Evolutionary conservation across 1,140 invertebrate genomes (phyloP), one percentile per base, ranked within the genome.

Genomic region (Drosophila tristis): DNA sequence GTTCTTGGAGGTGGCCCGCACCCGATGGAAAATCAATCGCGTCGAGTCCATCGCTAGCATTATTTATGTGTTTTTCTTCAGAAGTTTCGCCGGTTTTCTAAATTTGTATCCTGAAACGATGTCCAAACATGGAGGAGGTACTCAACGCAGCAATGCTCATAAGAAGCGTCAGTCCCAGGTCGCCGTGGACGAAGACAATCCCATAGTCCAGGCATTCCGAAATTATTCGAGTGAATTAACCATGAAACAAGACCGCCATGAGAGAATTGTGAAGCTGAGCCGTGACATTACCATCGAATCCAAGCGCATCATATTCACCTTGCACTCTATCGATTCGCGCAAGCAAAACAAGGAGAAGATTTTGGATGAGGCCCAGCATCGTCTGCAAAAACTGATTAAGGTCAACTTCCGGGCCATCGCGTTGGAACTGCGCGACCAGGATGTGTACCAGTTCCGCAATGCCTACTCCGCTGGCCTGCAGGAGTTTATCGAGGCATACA

Each of bases 211-310:
- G 71, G 94, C 95, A 67, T 98, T 98, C 90, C 93, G 93, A 64
- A 71, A 90, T 5, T 96, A 95, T 78, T 94, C 96, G 6, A 63
- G 80, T 3, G 95, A 96, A 79, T 92, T 98, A 6, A 97, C 97
- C 79, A 92, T 93, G 0, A 96, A 96, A 74, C 96, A 98, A 87
- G 97, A 98, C 91, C 94, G 96, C 78, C 95, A 96, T 90, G 97
- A 98, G 90, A 93, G 96, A 61, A 94, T 98, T 11, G 94, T 98
- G 0, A 98, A 86, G 59, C 92, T 96, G 1, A 96, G 96, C 65
- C 93, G 97, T 48, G 97, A 98, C 91, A 95, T 98, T n/a, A 98
- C 97, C 2, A 98, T 98, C 71, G 97, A 98, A 86, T 97, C 97
- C 80, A 98, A 98, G 91, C 93, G 97, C 70, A 95, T 97, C 13